phyloP scores from a whole-genome alignment of 2,113 vertebrate species.

The Oenanthe melanoleuca region DNA sequence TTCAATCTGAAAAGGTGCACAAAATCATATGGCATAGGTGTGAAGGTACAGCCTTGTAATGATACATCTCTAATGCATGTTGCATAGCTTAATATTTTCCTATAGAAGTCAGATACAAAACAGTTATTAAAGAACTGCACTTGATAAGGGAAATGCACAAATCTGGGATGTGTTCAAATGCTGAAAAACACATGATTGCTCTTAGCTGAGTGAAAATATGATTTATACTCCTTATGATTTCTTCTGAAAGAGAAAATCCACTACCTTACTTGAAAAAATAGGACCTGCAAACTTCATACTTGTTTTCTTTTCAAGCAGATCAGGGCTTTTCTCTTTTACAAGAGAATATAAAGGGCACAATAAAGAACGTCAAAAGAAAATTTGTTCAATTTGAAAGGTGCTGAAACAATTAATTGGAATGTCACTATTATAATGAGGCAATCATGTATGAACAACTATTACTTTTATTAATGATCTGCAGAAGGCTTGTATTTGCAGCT shows the following conservation, averaged over 20 bases:
- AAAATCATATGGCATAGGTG: neutral
- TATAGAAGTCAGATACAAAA: neutral
- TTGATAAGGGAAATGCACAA: neutral
- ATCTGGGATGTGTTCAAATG: neutral
- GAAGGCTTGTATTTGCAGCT: constrained; percentile 47
- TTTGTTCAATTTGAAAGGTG: constrained; percentile 50
- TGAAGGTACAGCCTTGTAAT: neutral
- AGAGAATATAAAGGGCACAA: constrained; percentile 15
- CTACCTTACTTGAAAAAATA: neutral
- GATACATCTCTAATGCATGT: neutral
- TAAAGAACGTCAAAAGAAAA: constrained; percentile 28
- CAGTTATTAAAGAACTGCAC: neutral
- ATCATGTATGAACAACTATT: constrained; percentile 69
- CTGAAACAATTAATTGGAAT: constrained; percentile 64
- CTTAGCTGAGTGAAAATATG: neutral
- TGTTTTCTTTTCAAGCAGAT: constrained; percentile 8
- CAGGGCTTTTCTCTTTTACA: neutral
- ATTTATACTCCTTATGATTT: neutral
- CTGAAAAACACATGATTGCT: neutral
- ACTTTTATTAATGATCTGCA: constrained; percentile 68
- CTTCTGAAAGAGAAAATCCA: neutral
- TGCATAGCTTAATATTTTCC: neutral
- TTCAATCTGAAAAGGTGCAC: neutral
- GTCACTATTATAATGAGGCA: constrained; percentile 61
- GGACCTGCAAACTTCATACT: neutral